Percentiles rank a stretch among this genome's conserved stretches.
These are phyloP conservation scores for Pantelozetes paolii DNA, from an alignment of 2,888 invertebrate species.

Conservation along the genomic window DNA sequence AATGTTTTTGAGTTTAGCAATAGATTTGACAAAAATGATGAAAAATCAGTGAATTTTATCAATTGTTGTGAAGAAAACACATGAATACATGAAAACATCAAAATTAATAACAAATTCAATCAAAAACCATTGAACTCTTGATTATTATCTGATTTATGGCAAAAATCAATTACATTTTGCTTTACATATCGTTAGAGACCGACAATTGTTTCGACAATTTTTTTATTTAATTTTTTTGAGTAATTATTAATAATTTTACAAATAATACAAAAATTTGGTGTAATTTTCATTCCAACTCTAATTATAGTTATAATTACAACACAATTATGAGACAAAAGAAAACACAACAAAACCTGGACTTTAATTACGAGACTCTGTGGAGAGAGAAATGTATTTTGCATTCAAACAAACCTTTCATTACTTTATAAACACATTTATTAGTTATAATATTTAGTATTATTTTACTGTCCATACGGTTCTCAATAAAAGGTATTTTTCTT, in stretches of 20 bases:
- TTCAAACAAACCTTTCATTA: background rate
- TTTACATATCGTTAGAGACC: constrained; percentile 19
- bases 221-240: background rate
- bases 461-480: constrained; percentile 1
- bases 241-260: background rate
- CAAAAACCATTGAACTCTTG: background rate
- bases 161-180: background rate
- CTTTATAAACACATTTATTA: background rate
- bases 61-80: no score
- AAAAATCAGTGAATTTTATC: constrained; percentile 3
- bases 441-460: constrained; percentile 30
- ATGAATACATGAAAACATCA: background rate
- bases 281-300: constrained; percentile 25
- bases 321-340: background rate
- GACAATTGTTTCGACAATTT: background rate
- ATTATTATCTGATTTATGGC: constrained; percentile 23
- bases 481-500: constrained; percentile 17
- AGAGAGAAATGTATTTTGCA: constrained; percentile 18
- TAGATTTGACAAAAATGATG: background rate
- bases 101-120: background rate
- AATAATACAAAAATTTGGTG: background rate
- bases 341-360: background rate
- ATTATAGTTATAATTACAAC: constrained; percentile 13
- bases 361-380: background rate
- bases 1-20: background rate